phyloP scores from a whole-genome alignment of 2,797 vertebrate genomes.

The Numenius phaeopus region DNA sequence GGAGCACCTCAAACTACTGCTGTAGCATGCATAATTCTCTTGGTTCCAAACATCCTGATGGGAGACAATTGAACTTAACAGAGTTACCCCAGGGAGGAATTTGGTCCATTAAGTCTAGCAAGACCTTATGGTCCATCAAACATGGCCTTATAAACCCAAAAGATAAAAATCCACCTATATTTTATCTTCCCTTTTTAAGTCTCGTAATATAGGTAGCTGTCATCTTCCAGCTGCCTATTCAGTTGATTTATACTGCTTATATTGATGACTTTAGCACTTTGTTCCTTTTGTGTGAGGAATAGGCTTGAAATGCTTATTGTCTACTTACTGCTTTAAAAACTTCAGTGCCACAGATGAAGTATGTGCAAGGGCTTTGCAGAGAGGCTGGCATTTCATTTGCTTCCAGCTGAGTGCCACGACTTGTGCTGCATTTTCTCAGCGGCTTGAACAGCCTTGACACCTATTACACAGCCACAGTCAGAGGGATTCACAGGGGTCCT shows the following conservation, averaged over 20 bases:
- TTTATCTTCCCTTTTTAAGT: conserved; percentile 20
- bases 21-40: not conserved
- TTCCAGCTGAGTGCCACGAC: not conserved
- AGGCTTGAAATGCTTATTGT: not conserved
- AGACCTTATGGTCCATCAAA: conserved; percentile 18
- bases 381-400: conserved; percentile 2
- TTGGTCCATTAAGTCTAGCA: conserved; percentile 11
- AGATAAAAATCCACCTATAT: conserved; percentile 37
- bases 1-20: not conserved
- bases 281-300: conserved; percentile 3
- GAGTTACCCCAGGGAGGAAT: not conserved
- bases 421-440: not conserved
- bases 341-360: not conserved
- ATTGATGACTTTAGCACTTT: conserved; percentile 31
- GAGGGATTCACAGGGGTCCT: not conserved
- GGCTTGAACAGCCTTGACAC: not conserved
- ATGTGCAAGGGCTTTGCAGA: not conserved
- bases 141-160: conserved; percentile 8
- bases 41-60: not conserved
- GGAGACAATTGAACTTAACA: not conserved
- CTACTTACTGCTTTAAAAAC: conserved; percentile 11
- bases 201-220: not conserved
- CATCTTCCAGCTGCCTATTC: conserved; percentile 24
- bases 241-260: conserved; percentile 14
- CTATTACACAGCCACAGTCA: rapidly evolving